Base-by-base conservation (phyloP, 2,113 vertebrate genomes). In the Toxostoma redivivum region DNA sequence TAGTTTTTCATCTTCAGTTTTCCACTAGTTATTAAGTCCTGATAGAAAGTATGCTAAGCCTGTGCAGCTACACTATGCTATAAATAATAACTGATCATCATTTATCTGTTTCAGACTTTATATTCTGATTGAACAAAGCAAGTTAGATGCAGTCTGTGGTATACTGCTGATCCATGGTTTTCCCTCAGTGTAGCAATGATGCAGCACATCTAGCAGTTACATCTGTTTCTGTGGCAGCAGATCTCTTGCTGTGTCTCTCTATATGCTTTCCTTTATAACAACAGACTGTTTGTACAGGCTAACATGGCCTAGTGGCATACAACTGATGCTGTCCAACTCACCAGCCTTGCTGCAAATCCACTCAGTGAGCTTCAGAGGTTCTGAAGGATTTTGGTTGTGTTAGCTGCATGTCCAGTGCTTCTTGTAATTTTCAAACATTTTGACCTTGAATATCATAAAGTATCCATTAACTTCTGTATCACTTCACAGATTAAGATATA, bases 201-300 rank as follows among this genome's bases (percentile, higher is more conserved):
- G 48, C 40, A 71, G 57, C 60, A 16, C 44, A 47, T 73, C 71
- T 47, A 64, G 57, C 53, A 88, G 69, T 18, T 92, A 47, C 27
- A 17, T 73, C 71, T 85, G 95, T 97, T 97, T 77, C 97, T 91
- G 62, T 96, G 96, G 95, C 92, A 97, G 97, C 97, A 71, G 48
- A 65, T 66, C 37, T 88, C 92, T 80, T 92, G 67, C 86, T 64
- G 22, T 40, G 28, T 95, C 90, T 80, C n/a, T 87, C 81, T 88
- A 56, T 81, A 83, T 60, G 66, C 91, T 90, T 93, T 79, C 78
- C 65, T 94, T 85, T 47, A 6, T 69, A 92, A 48, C 33, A 85
- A 44, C 77, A 86, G 54, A 48, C 57, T 65, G 23, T 80, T 94
- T 72, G 74, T 93, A 48, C 57, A 94, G 92, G 88, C 83, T 93